Conservation (phyloP, 2,797 vertebrate genomes). For the Acridotheres tristis region DNA sequence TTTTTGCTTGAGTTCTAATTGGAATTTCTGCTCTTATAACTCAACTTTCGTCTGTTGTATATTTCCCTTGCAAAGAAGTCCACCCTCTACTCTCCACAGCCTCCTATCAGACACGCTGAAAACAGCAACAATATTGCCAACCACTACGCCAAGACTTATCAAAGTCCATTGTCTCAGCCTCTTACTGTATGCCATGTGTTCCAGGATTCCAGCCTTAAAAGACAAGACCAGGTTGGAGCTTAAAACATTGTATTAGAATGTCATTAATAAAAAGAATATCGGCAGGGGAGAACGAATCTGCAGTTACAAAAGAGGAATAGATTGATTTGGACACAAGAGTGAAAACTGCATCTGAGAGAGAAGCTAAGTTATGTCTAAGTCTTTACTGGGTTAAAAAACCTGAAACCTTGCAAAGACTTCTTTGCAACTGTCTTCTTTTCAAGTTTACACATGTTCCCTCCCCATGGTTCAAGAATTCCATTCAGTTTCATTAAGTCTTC, state of each 20-base stretch:
- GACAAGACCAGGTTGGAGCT: not conserved
- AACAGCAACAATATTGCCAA: not conserved
- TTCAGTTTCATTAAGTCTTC: not conserved
- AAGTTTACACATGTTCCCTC: not conserved
- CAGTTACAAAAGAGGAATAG: not conserved
- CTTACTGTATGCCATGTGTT: accelerated
- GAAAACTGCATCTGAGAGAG: not conserved
- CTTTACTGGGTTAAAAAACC: not conserved
- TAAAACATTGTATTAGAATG: not conserved
- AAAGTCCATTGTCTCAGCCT: not conserved
- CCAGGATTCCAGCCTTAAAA: not conserved
- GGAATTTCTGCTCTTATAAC: not conserved
- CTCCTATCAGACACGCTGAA: not conserved
- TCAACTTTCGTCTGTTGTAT: not conserved
- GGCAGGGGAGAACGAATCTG: not conserved
- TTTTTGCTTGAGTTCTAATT: not conserved
- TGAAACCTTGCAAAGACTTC: not conserved
- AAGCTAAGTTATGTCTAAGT: not conserved
- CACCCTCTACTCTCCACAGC: not conserved
- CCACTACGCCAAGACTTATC: not conserved
- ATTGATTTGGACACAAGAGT: not conserved
- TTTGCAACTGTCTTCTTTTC: not conserved
- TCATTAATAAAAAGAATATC: not conserved
- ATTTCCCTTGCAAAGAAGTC: not conserved
- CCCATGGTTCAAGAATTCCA: not conserved